Base-by-base conservation (phyloP, 2,797 vertebrate genomes). In the Echiichthys vipera region DNA sequence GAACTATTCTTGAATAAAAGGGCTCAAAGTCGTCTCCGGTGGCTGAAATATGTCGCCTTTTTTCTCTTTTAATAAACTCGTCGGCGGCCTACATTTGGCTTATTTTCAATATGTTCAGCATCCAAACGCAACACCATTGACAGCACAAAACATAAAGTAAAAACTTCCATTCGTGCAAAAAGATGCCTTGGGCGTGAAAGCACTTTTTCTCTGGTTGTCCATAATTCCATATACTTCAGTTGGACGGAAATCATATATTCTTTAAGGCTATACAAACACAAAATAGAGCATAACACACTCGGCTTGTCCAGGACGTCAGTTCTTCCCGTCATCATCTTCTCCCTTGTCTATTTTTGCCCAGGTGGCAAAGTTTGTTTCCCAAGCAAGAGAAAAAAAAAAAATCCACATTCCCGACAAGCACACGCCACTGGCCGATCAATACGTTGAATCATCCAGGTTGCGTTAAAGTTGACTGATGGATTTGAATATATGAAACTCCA, bases 231-330 rank as follows among this genome's bases (percentile, higher is more conserved):
- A 94, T 81, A 95, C 92, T 95, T 95, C 92, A 96, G 94, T 93
- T 93, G 94, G 94, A 95, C 92, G 87, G 90, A 95, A 95, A 95
- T 92, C 92, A 88, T 94, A 94, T 87, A 91, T 93, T 84, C 88
- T 94, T 94, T 97, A 97, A 97, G 96, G 96, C 96, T 97, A 95
- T 95, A 97, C 96, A 97, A 95, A 98, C 96, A 96, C 94, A 95
- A 96, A 95, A 94, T 91, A 96, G 95, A 97, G 93, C 91, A 94
- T 92, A 92, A 94, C 89, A 95, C 94, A 95, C 85, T 89, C 91
- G 83, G 84, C 78, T 74, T 87, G 85, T 92, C 92, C 80, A 62
- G 92, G 88, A 78, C 78, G 88, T 86, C 84, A 88, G 83, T 88
- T 94, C 90, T 83, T 92, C 90, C 83, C 87, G 89, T 91, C 86